Conservation (phyloP, 2,888 invertebrate species). For the Abrostola triplasia region DNA sequence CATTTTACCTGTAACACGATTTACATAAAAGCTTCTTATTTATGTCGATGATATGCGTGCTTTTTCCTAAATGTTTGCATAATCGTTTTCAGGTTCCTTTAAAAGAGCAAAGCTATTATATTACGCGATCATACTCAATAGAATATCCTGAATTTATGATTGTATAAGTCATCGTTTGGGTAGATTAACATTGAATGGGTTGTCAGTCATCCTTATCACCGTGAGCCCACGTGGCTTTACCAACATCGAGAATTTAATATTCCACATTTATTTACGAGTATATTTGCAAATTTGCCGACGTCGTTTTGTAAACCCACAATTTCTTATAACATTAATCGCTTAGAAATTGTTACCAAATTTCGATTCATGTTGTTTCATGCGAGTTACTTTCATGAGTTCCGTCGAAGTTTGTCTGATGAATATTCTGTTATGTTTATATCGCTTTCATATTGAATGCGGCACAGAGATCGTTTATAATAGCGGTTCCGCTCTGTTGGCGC, state of each 20-base stretch:
- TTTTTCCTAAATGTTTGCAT: constrained; percentile 48
- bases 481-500: constrained; percentile 70
- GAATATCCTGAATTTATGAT: constrained; percentile 40
- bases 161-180: constrained; percentile 37
- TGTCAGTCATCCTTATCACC: constrained; percentile 63
- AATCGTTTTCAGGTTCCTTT: constrained; percentile 37
- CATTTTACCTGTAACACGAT: constrained; percentile 48
- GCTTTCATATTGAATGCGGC: constrained; percentile 71
- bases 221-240: constrained; percentile 67
- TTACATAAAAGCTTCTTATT: constrained; percentile 53
- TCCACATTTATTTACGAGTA: constrained; percentile 68
- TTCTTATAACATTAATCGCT: constrained; percentile 73
- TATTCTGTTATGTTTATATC: constrained; percentile 76
- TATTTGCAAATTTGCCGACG: constrained; percentile 67
- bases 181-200: constrained; percentile 65
- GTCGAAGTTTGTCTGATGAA: constrained; percentile 73
- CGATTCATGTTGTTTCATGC: constrained; percentile 71
- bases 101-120: constrained; percentile 29
- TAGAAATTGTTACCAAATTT: constrained; percentile 70
- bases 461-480: constrained; percentile 68
- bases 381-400: constrained; percentile 73
- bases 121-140: constrained; percentile 37
- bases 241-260: constrained; percentile 73
- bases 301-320: constrained; percentile 56
- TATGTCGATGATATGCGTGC: constrained; percentile 51